These are phyloP conservation scores for Budorcas taxicolor DNA, from an alignment of 2,113 vertebrate genomes.

Conservation along the genomic window DNA sequence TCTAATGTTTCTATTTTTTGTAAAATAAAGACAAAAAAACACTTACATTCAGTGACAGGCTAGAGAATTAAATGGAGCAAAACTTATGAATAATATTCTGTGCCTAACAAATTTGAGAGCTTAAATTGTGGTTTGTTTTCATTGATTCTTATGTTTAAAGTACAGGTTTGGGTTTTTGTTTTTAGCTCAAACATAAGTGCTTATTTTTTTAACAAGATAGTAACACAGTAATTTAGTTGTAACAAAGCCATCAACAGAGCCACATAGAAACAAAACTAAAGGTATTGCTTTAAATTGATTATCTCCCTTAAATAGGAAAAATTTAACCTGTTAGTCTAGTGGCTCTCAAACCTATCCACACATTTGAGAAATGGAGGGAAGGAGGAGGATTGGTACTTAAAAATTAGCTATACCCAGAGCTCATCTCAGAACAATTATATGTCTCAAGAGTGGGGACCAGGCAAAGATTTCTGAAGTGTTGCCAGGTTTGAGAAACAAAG, in stretches of 20 bases:
- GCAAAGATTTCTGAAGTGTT: slow-evolving; percentile 5
- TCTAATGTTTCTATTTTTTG: slow-evolving; percentile 17
- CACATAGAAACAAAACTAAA: slow-evolving; percentile 44
- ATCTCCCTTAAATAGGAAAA: slow-evolving; percentile 52
- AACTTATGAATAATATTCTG: slow-evolving; percentile 21
- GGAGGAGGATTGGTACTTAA: neutral
- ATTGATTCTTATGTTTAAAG: slow-evolving; percentile 22
- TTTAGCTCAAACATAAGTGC: slow-evolving; percentile 36
- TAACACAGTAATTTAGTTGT: slow-evolving; percentile 40
- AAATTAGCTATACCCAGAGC: neutral
- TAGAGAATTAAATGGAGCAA: slow-evolving; percentile 8
- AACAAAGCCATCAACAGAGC: slow-evolving; percentile 22
- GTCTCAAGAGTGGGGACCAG: neutral
- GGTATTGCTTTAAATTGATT: neutral
- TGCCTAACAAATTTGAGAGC: neutral
- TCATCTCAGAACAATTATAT: neutral
- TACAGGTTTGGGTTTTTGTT: neutral
- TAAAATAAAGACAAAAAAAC: neutral
- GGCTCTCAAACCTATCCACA: slow-evolving; percentile 2
- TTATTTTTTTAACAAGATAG: neutral
- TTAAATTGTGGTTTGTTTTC: slow-evolving; percentile 15
- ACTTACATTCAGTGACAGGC: neutral
- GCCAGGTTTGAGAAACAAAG: slow-evolving; percentile 21
- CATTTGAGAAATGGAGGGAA: neutral
- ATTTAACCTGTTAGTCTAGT: neutral